A percentile compares a stretch with the other conserved stretches of the same genome.
Conservation (phyloP, 2,797 vertebrate species). For the Sebastolobus altivelis region DNA sequence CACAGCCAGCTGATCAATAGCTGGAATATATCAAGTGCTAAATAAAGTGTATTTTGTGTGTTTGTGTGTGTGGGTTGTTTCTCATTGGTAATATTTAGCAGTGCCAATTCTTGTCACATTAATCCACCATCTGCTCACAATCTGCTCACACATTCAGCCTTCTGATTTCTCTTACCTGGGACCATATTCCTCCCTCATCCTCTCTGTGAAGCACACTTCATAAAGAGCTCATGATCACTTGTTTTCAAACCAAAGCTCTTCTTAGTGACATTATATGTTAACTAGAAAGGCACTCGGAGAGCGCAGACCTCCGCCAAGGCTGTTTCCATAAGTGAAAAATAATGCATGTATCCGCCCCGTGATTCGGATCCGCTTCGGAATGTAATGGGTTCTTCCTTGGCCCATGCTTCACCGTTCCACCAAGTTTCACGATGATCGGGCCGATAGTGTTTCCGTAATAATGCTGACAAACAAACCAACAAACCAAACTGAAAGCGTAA, state of each 20-base stretch:
- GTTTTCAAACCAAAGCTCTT: neutral
- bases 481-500: too few species aligned
- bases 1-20: slow-evolving; percentile 24
- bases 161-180: slow-evolving; percentile 32
- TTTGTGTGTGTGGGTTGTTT: slow-evolving; percentile 8
- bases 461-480: too few species aligned
- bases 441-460: too few species aligned
- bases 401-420: too few species aligned
- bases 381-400: neutral
- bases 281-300: neutral
- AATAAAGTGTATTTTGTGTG: neutral
- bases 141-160: slow-evolving; percentile 25
- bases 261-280: neutral
- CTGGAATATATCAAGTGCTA: neutral
- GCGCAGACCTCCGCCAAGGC: neutral
- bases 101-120: slow-evolving; percentile 25
- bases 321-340: neutral
- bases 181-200: neutral
- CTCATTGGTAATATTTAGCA: slow-evolving; percentile 52
- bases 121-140: slow-evolving; percentile 54
- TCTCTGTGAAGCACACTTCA: neutral
- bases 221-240: neutral
- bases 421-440: too few species aligned
- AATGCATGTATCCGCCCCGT: neutral
- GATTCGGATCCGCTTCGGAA: neutral